Percentiles rank a stretch among this genome's conserved stretches.
phyloP scores from a whole-genome alignment of 2,888 invertebrate species.

The Cylloceria caligata region DNA sequence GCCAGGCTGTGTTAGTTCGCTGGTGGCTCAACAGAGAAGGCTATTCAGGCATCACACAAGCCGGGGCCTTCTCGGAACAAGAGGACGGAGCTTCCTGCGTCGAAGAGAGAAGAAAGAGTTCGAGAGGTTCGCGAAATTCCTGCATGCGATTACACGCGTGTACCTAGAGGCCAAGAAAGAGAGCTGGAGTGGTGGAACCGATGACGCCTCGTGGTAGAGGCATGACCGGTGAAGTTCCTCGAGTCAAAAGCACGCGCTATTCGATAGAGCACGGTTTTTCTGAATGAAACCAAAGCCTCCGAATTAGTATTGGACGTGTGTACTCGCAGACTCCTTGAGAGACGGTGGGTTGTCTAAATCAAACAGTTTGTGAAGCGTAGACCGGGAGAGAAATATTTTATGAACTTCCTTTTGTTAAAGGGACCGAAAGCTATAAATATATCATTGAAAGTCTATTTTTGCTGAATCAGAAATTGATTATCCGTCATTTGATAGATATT shows the following conservation, averaged over 20 bases:
- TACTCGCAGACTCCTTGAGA: neutral
- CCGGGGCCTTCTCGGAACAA: slow-evolving; percentile 66
- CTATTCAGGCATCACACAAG: slow-evolving; percentile 66
- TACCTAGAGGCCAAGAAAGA: slow-evolving; percentile 53
- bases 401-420: neutral
- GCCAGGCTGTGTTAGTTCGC: slow-evolving; percentile 22
- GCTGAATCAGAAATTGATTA: no score
- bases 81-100: slow-evolving; percentile 63
- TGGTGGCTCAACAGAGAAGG: slow-evolving; percentile 61
- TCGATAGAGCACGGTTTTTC: slow-evolving; percentile 3
- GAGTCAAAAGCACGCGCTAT: slow-evolving; percentile 14
- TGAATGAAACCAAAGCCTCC: slow-evolving; percentile 3
- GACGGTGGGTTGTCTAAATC: neutral
- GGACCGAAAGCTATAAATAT: no score
- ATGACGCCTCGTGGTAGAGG: slow-evolving; percentile 18
- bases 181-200: neutral
- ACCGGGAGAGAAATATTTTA: neutral
- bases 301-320: slow-evolving; percentile 12
- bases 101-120: slow-evolving; percentile 31
- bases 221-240: neutral
- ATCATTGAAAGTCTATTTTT: no score
- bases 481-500: no score
- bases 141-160: slow-evolving; percentile 69
- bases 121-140: slow-evolving; percentile 67
- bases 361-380: neutral